Evolutionary conservation across 1,140 invertebrate genomes (phyloP).

Genomic region (Calycopis cecrops): DNA sequence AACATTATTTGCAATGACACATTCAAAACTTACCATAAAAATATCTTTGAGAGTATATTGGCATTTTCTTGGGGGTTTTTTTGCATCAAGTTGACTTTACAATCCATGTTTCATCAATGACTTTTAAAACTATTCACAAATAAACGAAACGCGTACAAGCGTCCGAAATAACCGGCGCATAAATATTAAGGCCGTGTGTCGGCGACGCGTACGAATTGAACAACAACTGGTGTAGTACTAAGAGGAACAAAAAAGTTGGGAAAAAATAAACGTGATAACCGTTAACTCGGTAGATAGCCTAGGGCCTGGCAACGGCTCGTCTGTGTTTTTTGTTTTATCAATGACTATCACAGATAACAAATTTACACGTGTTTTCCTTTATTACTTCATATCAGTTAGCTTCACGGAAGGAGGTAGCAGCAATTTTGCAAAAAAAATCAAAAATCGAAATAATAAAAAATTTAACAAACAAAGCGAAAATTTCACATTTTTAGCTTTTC

Average conservation of each 20-base stretch:
- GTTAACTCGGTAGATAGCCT: neutral
- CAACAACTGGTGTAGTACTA: neutral
- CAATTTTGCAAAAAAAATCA: too few relatives aligned
- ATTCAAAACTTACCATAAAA: conserved; percentile 52
- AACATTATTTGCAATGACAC: neutral
- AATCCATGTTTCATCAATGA: conserved; percentile 42
- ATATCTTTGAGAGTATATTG: conserved; percentile 56
- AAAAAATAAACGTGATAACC: neutral
- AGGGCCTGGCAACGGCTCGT: neutral
- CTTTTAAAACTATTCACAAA: neutral
- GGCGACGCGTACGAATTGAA: neutral
- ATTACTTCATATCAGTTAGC: too few relatives aligned
- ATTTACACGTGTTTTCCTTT: too few relatives aligned
- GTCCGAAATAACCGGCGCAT: neutral
- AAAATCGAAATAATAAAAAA: too few relatives aligned
- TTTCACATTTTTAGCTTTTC: too few relatives aligned
- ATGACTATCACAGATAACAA: too few relatives aligned
- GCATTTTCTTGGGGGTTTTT: conserved; percentile 58
- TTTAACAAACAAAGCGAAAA: too few relatives aligned
- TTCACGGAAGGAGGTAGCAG: too few relatives aligned
- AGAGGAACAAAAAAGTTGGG: neutral
- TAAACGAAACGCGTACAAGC: neutral
- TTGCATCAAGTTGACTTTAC: conserved; percentile 57
- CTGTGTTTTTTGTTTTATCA: too few relatives aligned
- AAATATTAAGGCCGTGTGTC: neutral